phyloP scores from a whole-genome alignment of 2,113 vertebrate species.

The Edolisoma coerulescens region DNA sequence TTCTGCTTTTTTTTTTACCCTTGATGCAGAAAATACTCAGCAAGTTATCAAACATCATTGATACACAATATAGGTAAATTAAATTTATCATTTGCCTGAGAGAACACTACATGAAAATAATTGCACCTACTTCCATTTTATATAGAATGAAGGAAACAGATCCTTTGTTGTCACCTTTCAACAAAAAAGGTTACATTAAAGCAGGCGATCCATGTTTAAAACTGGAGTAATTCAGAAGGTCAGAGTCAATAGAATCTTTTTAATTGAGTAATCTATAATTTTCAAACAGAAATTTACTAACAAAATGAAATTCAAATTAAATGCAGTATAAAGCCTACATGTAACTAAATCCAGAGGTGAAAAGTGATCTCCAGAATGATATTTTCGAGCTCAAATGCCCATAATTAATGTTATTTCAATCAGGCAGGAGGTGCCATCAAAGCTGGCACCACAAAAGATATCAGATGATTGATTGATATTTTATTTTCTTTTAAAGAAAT shows the following conservation, averaged over 20 bases:
- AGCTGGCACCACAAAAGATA: background rate
- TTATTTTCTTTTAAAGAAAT: background rate
- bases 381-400: background rate
- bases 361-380: accelerated
- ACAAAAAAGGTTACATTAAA: background rate
- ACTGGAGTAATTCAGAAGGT: background rate
- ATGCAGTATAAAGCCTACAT: background rate
- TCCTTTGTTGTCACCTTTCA: background rate
- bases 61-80: accelerated
- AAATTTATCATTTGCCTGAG: background rate
- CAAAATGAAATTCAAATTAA: background rate
- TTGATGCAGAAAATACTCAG: background rate
- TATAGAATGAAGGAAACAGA: background rate
- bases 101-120: background rate
- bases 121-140: background rate
- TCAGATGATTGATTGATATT: background rate
- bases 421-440: background rate
- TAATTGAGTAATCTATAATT: background rate
- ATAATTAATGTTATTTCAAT: background rate
- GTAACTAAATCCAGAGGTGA: background rate
- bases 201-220: background rate
- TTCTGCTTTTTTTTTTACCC: background rate
- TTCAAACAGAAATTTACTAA: background rate
- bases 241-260: background rate
- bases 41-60: background rate